Evolutionary conservation across 2,888 invertebrate genomes (phyloP).

Genomic region (Cephus nigrinus): DNA sequence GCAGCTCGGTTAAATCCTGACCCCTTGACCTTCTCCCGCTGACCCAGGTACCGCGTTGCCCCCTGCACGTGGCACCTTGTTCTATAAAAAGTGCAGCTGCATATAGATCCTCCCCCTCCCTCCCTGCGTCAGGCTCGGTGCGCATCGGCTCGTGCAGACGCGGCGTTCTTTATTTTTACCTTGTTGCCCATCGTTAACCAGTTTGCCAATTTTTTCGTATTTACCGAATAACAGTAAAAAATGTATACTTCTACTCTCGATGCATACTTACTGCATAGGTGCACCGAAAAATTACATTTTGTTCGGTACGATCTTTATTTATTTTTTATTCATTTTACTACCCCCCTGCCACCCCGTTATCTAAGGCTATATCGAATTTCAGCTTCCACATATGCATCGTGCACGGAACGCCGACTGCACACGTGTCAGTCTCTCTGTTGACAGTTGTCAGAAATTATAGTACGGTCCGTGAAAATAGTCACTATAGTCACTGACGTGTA

Average conservation of each 20-base stretch:
- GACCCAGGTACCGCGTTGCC: slow-evolving; percentile 45
- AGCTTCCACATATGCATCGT: neutral
- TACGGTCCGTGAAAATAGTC: neutral
- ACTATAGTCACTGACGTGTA: neutral
- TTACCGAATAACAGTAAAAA: neutral
- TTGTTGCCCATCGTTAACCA: too few relatives aligned
- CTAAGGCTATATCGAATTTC: neutral
- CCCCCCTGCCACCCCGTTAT: too few relatives aligned
- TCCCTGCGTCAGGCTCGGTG: neutral
- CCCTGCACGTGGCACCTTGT: slow-evolving; percentile 30
- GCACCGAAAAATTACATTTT: too few relatives aligned
- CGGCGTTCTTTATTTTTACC: too few relatives aligned
- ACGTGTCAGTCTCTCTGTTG: neutral
- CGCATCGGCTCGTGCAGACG: neutral
- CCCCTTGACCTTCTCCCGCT: slow-evolving; percentile 54
- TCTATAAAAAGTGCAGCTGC: slow-evolving; percentile 50
- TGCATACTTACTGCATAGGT: neutral
- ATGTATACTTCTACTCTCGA: neutral
- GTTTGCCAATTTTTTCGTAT: too few relatives aligned
- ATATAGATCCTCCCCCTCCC: slow-evolving; percentile 36
- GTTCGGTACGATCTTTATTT: too few relatives aligned
- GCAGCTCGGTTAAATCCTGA: slow-evolving; percentile 35
- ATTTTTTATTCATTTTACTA: too few relatives aligned
- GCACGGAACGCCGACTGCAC: neutral
- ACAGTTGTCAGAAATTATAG: too few relatives aligned